These are phyloP conservation scores for Hedychridium roseum DNA, from an alignment of 2,888 invertebrate genomes.

Conservation along the genomic window DNA sequence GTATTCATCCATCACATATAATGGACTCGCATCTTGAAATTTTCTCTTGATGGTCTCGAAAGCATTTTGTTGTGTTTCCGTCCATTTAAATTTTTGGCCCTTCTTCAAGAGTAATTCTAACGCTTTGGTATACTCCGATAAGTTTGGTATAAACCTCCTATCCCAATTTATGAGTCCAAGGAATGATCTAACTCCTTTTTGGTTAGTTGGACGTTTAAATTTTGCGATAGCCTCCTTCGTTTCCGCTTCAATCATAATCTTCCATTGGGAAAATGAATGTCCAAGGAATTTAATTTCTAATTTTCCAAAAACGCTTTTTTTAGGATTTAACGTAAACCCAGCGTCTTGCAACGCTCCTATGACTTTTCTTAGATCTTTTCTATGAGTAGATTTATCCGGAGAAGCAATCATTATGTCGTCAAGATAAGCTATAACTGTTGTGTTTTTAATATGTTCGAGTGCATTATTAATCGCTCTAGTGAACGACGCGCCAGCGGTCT, in stretches of 20 bases:
- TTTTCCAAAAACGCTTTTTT: background rate
- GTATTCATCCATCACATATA: background rate
- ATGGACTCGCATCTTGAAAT: background rate
- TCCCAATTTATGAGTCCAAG: constrained; percentile 1
- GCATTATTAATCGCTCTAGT: background rate
- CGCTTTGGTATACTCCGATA: background rate
- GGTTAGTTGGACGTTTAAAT: background rate
- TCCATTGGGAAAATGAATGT: no score
- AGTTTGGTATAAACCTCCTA: background rate
- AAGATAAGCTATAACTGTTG: background rate
- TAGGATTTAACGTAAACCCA: background rate
- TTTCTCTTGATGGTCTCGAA: background rate
- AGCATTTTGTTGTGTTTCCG: background rate
- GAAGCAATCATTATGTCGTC: background rate
- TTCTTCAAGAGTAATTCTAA: background rate
- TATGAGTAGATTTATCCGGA: background rate
- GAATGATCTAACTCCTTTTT: background rate
- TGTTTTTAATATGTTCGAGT: background rate
- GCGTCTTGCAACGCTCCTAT: background rate
- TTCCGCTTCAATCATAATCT: no score
- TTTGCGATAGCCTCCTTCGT: no score
- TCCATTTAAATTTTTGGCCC: background rate
- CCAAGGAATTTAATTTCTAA: background rate
- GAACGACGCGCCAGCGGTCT: background rate
- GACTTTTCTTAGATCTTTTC: background rate